Conservation (phyloP, 1,140 invertebrate genomes). For the Brachystomella parvula region DNA sequence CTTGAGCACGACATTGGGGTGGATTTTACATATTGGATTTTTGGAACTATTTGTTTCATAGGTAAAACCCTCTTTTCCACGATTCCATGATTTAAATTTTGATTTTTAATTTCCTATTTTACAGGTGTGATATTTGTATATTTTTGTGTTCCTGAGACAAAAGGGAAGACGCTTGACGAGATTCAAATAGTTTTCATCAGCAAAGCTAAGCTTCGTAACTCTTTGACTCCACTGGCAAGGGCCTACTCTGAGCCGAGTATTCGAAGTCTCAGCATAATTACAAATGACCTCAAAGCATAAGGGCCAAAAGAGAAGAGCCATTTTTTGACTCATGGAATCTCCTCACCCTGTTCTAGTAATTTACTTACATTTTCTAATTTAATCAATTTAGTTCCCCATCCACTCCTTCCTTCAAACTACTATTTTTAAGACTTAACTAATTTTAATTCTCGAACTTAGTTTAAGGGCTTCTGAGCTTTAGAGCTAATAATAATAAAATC, state of each 20-base stretch:
- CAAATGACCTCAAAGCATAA: background rate
- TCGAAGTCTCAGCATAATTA: background rate
- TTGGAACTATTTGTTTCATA: conserved; percentile 48
- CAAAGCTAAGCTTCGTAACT: background rate
- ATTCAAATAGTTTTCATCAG: conserved; percentile 8
- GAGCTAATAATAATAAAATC: no score
- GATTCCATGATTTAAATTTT: background rate
- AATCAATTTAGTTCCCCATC: no score
- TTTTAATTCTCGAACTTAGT: no score
- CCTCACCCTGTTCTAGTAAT: no score
- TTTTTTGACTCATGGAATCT: background rate
- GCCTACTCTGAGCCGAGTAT: conserved; percentile 2
- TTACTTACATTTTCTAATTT: no score
- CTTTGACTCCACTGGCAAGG: background rate
- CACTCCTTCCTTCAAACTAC: no score
- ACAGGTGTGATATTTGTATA: background rate
- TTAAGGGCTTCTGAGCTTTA: no score
- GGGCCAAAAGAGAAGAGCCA: background rate
- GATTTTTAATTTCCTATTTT: background rate
- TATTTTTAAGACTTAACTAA: no score
- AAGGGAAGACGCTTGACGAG: conserved; percentile 14
- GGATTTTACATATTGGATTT: conserved; percentile 51
- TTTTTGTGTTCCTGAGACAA: conserved; percentile 10
- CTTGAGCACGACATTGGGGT: conserved; percentile 44
- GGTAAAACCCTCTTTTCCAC: conserved; percentile 38